These are phyloP conservation scores for Accipiter cooperii DNA, from an alignment of 2,113 vertebrate species.

Conservation along the genomic window DNA sequence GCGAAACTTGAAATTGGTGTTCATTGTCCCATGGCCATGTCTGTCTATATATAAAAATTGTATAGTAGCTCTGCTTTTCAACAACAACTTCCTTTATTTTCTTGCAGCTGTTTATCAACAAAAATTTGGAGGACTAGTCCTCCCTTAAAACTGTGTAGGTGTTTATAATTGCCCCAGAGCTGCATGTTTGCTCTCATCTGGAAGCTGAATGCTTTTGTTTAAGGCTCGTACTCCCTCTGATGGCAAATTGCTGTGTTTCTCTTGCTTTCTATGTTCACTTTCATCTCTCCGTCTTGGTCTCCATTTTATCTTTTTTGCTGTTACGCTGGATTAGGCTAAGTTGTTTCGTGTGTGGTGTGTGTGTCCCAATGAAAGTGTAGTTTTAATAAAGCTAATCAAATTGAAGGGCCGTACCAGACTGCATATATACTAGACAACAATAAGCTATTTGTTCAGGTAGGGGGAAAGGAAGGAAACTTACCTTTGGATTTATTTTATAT, in stretches of 20 bases:
- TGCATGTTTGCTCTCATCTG: background rate
- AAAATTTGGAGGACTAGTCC: background rate
- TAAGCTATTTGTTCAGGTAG: background rate
- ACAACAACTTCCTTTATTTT: background rate
- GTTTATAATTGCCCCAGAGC: background rate
- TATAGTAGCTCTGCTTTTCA: background rate
- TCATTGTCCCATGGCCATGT: background rate
- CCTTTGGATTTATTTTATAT: background rate
- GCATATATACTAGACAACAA: no score
- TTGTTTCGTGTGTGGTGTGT: background rate
- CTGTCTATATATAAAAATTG: background rate
- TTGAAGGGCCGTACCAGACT: background rate
- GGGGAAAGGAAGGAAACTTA: background rate
- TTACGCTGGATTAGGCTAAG: background rate
- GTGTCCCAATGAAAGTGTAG: background rate
- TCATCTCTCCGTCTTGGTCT: background rate
- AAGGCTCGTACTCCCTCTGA: background rate
- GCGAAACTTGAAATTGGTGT: background rate
- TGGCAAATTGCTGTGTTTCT: background rate
- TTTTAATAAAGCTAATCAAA: background rate
- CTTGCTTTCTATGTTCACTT: background rate
- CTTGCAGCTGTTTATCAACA: background rate
- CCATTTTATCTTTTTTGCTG: background rate
- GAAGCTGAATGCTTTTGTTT: background rate
- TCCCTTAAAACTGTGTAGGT: background rate